A percentile compares a stretch with the other conserved stretches of the same genome.
Evolutionary conservation across 2,113 vertebrate species (phyloP).

Genomic region (Athene cunicularia): DNA sequence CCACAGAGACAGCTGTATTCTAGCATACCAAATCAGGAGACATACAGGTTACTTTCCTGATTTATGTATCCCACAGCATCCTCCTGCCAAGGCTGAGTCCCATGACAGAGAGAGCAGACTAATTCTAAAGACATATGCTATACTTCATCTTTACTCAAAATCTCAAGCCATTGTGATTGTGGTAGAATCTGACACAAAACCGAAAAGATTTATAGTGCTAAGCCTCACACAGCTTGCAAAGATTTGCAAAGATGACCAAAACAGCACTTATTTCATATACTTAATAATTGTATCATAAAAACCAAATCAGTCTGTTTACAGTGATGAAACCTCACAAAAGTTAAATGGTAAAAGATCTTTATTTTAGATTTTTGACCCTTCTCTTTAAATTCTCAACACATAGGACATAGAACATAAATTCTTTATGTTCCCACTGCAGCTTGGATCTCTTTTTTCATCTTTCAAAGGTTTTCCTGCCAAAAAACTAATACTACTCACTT

Average conservation of each 20-base stretch:
- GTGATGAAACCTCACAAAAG: neutral
- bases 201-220: conserved; percentile 54
- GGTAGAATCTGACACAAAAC: neutral
- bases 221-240: neutral
- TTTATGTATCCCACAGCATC: conserved; percentile 65
- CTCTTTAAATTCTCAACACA: neutral
- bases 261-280: neutral
- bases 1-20: conserved; percentile 62
- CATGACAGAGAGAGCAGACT: conserved; percentile 29
- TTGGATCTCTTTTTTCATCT: neutral
- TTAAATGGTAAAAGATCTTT: neutral
- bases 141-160: conserved; percentile 40
- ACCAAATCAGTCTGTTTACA: neutral
- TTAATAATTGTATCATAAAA: neutral
- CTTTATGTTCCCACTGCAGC: neutral
- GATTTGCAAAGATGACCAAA: conserved; percentile 18
- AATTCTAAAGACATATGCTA: conserved; percentile 50
- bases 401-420: neutral
- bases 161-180: conserved; percentile 40
- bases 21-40: conserved; percentile 62
- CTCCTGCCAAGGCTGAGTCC: conserved; percentile 56
- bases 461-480: neutral
- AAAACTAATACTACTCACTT: neutral
- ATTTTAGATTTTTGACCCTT: neutral
- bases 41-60: conserved; percentile 61